Conservation (phyloP, 2,888 invertebrate species). For the Pachymerium ferrugineum region DNA sequence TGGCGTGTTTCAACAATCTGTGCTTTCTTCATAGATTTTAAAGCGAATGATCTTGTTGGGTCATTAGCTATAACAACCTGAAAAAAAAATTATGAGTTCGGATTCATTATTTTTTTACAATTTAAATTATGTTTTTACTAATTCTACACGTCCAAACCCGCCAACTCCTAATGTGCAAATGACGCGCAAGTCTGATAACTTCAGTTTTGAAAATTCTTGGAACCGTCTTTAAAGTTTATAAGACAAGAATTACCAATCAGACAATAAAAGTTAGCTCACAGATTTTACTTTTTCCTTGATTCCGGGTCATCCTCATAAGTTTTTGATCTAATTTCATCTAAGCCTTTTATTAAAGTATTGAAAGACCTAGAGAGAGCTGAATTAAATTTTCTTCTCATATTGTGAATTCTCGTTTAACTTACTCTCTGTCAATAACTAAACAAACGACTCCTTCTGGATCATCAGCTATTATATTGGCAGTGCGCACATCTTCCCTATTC, state of each 20-base stretch:
- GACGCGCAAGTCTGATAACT: slow-evolving; percentile 78
- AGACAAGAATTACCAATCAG: too few species aligned
- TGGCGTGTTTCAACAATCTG: slow-evolving; percentile 95
- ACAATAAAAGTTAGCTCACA: too few species aligned
- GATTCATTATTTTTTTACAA: not conserved
- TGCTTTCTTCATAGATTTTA: slow-evolving; percentile 97
- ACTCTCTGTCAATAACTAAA: slow-evolving; percentile 89
- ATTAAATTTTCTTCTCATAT: not conserved
- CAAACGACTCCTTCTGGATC: slow-evolving; percentile 90
- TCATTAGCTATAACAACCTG: slow-evolving; percentile 28
- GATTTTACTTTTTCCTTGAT: slow-evolving; percentile 74
- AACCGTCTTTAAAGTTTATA: slow-evolving; percentile 62
- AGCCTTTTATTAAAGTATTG: slow-evolving; percentile 85
- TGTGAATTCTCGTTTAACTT: too few species aligned
- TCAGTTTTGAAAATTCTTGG: slow-evolving; percentile 78
- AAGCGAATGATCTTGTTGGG: slow-evolving; percentile 65
- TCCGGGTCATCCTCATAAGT: slow-evolving; percentile 76
- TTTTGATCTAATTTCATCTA: slow-evolving; percentile 86
- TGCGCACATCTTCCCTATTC: slow-evolving; percentile 94
- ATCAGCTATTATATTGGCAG: slow-evolving; percentile 92
- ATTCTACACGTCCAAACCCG: slow-evolving; percentile 95
- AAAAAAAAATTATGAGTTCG: not conserved
- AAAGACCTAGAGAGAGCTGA: slow-evolving; percentile 61
- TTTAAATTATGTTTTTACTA: slow-evolving; percentile 54
- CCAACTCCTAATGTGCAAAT: slow-evolving; percentile 97